Conservation (phyloP, 2,113 vertebrate genomes). For the Otis tarda region DNA sequence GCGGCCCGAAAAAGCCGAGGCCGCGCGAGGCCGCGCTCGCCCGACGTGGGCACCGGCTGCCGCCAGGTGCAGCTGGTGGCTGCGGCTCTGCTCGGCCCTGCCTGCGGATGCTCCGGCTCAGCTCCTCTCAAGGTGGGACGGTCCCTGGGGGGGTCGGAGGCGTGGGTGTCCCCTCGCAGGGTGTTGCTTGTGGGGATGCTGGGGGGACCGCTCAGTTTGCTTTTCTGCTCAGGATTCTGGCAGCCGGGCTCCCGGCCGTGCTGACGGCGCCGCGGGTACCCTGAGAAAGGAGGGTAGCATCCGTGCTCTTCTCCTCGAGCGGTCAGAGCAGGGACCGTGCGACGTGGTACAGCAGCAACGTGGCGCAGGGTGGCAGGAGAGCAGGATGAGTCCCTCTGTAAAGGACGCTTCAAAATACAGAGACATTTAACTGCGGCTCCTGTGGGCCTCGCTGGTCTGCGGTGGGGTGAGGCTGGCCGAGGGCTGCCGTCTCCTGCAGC, state of each 20-base stretch:
- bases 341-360: fast-evolving
- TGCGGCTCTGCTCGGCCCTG: background rate
- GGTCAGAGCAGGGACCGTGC: background rate
- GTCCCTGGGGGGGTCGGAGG: fast-evolving
- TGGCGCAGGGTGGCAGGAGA: background rate
- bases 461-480: background rate
- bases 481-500: background rate
- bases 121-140: background rate
- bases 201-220: fast-evolving
- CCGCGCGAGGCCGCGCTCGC: background rate
- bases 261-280: background rate
- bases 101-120: background rate
- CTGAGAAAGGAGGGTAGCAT: background rate
- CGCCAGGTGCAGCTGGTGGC: background rate
- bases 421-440: fast-evolving
- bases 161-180: fast-evolving
- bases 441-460: fast-evolving
- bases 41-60: background rate
- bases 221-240: background rate
- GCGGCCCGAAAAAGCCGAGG: background rate
- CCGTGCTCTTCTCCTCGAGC: background rate
- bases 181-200: background rate
- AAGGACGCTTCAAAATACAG: background rate
- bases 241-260: fast-evolving
- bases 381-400: background rate